These are phyloP conservation scores for Carcina quercana DNA, from an alignment of 2,888 invertebrate species.

Conservation along the genomic window DNA sequence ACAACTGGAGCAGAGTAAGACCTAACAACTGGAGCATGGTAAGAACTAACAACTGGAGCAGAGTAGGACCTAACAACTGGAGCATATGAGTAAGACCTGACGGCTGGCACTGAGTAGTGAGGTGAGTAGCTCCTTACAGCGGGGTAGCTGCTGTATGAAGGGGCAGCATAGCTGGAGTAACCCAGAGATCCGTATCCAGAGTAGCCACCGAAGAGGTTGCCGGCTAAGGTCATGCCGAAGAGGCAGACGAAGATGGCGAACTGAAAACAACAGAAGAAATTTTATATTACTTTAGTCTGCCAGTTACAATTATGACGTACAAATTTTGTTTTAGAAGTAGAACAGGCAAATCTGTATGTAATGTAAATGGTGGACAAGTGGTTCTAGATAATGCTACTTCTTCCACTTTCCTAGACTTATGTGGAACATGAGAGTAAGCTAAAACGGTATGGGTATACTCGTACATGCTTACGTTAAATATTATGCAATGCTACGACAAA, in stretches of 20 bases:
- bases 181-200: conserved; percentile 15
- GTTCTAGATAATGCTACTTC: no score
- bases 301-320: no score
- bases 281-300: no score
- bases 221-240: conserved; percentile 35
- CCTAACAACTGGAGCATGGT: conserved; percentile 28
- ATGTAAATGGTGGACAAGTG: no score
- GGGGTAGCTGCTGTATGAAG: conserved; percentile 23
- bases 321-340: no score
- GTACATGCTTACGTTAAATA: no score
- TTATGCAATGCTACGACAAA: no score
- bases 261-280: conserved; percentile 4
- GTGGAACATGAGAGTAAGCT: no score
- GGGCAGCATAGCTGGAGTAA: conserved; percentile 12
- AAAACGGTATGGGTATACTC: no score
- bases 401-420: no score
- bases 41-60: conserved; percentile 33
- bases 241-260: conserved; percentile 23
- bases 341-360: no score
- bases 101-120: conserved; percentile 24
- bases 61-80: conserved; percentile 19
- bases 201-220: conserved; percentile 21
- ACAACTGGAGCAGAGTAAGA: conserved; percentile 15
- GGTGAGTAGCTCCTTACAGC: conserved; percentile 16
- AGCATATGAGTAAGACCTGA: conserved; percentile 27